Base-by-base conservation (phyloP, 1,140 invertebrate species). In the Zaprionus camerounensis region DNA sequence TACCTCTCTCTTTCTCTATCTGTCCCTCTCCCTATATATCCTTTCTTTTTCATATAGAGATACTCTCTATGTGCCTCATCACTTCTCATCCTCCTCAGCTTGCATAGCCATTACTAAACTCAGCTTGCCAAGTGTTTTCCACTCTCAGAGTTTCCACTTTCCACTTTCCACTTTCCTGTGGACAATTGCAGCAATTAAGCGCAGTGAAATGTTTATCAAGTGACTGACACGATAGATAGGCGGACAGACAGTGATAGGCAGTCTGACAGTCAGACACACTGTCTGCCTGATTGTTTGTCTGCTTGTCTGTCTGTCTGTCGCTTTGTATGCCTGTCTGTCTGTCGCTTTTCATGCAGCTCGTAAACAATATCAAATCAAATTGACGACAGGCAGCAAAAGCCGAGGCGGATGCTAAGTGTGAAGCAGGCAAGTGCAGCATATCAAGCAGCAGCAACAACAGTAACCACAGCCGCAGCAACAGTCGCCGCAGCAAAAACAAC, bases 351-450 rank as follows among this genome's bases (percentile, higher is more conserved):
- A 76, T 51, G 44, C 61, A 66, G 26, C 63, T 66, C 62, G 69
- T 66, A 77, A 73, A 72, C 74, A 77, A 73, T 77, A 72, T 73
- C 74, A 77, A 77, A 73, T 77, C 74, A 77, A 77, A 77, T 61
- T 73, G 70, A 57, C 70, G 63, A 49, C 63, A 76, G 70, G 72
- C 72, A 57, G 53, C 53, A 75, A 75, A 26, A 38, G 59, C 38
- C 46, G 57, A 77, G 68, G 44, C 68, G 73, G 73, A 76, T 65
- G 74, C 34, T 57, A 55, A 53, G 74, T 66, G 55, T 59, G 55
- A 41, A 34, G 20, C 41, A 36, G 61, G 59, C 65, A 73, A 73
- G 36, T 62, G 71, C 71, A 69, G 71, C 66, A 75, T 75, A 75
- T 70, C 72, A 75, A 75, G 38, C 51, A 69, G 62, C 28, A 66